A percentile compares a stretch with the other conserved stretches of the same genome.
Evolutionary conservation across 1,140 invertebrate genomes (phyloP).

Genomic region (Platyura marginata): DNA sequence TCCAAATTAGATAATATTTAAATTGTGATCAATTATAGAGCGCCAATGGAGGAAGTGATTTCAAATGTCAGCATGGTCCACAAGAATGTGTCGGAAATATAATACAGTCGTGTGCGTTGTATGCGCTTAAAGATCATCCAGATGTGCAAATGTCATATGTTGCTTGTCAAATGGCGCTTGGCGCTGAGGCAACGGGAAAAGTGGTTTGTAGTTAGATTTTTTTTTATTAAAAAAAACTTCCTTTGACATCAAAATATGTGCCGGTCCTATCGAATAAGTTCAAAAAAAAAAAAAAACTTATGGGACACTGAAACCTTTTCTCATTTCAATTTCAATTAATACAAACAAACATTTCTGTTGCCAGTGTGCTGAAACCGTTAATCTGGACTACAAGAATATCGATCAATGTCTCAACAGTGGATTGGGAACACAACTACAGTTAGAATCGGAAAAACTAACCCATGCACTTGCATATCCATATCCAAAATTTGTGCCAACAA

Average conservation of each 20-base stretch:
- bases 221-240: constrained; percentile 2
- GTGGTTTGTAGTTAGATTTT: constrained; percentile 4
- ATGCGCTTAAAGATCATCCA: constrained; percentile 20
- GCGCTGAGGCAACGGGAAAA: constrained; percentile 7
- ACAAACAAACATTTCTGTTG: too few species aligned
- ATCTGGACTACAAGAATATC: constrained; percentile 19
- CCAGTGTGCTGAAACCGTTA: constrained; percentile 28
- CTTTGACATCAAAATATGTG: constrained; percentile 1
- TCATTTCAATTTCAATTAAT: too few species aligned
- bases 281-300: constrained; percentile 7
- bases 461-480: constrained; percentile 14
- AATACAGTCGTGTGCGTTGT: constrained; percentile 40
- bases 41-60: constrained; percentile 26
- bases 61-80: constrained; percentile 46
- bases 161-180: constrained; percentile 30
- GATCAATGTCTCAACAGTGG: constrained; percentile 22
- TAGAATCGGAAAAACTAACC: constrained; percentile 31
- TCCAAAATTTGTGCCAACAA: constrained; percentile 36
- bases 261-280: not conserved
- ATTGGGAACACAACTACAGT: constrained; percentile 27
- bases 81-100: constrained; percentile 44
- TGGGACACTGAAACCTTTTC: too few species aligned
- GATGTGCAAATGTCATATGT: constrained; percentile 27
- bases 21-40: constrained; percentile 8
- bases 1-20: not conserved